Evolutionary conservation across 2,797 vertebrate genomes (phyloP).

Genomic region (Astyanax mexicanus): DNA sequence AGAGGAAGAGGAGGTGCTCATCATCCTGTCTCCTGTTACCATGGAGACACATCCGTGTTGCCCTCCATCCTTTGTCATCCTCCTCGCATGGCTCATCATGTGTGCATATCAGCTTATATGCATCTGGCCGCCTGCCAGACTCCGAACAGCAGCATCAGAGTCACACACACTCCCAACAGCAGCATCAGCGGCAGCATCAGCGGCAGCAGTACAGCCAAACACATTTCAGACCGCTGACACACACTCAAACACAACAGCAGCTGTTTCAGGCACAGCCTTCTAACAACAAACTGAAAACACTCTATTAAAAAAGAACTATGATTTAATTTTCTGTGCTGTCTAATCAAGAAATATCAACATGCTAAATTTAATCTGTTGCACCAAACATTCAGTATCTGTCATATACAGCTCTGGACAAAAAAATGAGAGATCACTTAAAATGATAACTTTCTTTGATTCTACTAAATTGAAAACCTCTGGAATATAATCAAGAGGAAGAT

Average conservation of each 20-base stretch:
- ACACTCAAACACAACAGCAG: background rate
- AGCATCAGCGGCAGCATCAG: background rate
- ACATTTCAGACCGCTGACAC: background rate
- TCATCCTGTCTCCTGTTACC: conserved; percentile 60
- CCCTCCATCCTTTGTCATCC: conserved; percentile 55
- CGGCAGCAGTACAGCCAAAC: background rate
- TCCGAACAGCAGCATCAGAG: conserved; percentile 16
- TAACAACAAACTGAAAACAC: too few relatives aligned
- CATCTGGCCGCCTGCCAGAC: conserved; percentile 44
- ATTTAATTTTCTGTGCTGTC: too few relatives aligned
- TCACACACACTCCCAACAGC: background rate
- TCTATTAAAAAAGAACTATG: too few relatives aligned
- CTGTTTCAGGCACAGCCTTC: too few relatives aligned
- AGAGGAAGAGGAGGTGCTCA: conserved; percentile 52
- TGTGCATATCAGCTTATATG: conserved; percentile 55
- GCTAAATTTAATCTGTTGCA: too few relatives aligned
- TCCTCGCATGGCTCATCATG: conserved; percentile 50
- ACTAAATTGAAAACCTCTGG: too few relatives aligned
- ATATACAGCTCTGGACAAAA: too few relatives aligned
- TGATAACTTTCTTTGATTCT: too few relatives aligned
- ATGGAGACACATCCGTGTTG: conserved; percentile 59
- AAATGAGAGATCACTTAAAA: too few relatives aligned
- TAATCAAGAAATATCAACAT: too few relatives aligned
- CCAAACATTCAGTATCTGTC: too few relatives aligned
- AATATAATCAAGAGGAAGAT: too few relatives aligned